Evolutionary conservation across 64 coral and sea anemone genomes (phyloP).

Genomic region (Stylophora pistillata): DNA sequence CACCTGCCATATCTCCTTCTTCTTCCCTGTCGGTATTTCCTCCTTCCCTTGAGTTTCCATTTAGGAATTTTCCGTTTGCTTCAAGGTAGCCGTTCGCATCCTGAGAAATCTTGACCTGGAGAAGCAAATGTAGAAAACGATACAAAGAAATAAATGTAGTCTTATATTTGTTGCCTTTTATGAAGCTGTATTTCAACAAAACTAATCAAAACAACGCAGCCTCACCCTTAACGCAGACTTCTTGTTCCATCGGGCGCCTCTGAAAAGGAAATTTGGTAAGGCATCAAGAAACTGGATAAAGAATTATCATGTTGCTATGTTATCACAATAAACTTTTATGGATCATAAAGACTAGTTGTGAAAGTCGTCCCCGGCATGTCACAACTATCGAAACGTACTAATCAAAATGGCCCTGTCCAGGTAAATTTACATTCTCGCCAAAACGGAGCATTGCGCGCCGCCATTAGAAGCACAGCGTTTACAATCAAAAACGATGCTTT

Average conservation of each 20-base stretch:
- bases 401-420: too few species aligned
- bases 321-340: too few species aligned
- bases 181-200: not conserved
- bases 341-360: too few species aligned
- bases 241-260: conserved; percentile 66
- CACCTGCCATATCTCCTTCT: conserved; percentile 16
- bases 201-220: not conserved
- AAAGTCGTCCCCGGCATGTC: too few species aligned
- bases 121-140: not conserved
- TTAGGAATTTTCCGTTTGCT: conserved; percentile 1
- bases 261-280: conserved; percentile 14
- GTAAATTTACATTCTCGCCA: too few species aligned
- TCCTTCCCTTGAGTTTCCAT: not conserved
- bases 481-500: too few species aligned
- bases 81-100: not conserved
- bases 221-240: conserved; percentile 57
- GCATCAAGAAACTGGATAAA: not conserved
- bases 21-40: conserved; percentile 7
- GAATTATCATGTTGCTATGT: not conserved
- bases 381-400: too few species aligned
- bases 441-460: too few species aligned
- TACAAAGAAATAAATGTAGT: not conserved
- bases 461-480: too few species aligned
- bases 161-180: too few species aligned
- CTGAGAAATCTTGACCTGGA: conserved; percentile 29